These are phyloP conservation scores for Rhinoptilus africanus DNA, from an alignment of 2,113 vertebrate species.

Conservation along the genomic window DNA sequence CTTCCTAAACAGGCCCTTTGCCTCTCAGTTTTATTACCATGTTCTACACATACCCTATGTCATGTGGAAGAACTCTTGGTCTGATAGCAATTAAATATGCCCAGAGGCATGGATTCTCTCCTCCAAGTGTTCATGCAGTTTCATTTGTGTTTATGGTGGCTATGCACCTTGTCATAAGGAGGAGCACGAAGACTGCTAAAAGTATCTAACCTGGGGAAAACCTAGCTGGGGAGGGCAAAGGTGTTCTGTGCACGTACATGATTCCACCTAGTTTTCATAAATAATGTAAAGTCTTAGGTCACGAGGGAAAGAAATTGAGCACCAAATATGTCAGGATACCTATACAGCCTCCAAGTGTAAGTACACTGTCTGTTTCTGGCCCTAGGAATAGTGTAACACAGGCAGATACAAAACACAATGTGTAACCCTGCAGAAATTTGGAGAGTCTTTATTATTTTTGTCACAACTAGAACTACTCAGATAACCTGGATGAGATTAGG, in stretches of 20 bases:
- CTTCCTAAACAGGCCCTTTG: neutral
- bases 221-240: neutral
- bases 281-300: neutral
- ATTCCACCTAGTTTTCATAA: neutral
- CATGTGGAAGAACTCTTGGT: neutral
- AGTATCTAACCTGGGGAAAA: neutral
- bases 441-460: neutral
- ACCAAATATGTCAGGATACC: neutral
- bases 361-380: neutral
- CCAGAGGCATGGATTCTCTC: neutral
- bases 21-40: neutral
- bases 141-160: conserved; percentile 1
- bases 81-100: conserved; percentile 34
- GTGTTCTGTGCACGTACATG: neutral
- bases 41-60: neutral
- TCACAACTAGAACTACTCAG: neutral
- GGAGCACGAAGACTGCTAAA: neutral
- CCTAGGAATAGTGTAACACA: neutral
- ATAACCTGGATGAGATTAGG: neutral
- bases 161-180: neutral
- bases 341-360: neutral
- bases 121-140: neutral
- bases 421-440: neutral
- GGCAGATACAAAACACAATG: neutral
- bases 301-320: neutral